Base-by-base conservation (phyloP, 2,113 vertebrate species). In the Leptobrachium ailaonicum region DNA sequence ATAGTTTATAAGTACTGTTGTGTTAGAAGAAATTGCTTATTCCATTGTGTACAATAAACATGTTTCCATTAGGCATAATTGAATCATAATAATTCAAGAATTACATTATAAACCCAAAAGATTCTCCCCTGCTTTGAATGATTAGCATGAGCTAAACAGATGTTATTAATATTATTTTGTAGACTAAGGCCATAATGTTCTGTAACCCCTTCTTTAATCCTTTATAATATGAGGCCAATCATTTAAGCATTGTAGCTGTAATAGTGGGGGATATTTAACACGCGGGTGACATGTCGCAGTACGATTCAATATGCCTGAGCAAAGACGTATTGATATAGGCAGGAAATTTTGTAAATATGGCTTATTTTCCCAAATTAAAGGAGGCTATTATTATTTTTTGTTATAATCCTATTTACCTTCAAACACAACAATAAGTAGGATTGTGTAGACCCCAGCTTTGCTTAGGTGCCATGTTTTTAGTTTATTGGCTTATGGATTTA, bases 31-130 rank as follows among this genome's bases (percentile, higher is more conserved):
- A 71, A 71, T 50, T 43, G 71, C 78, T 64, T 43, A 66, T 71
- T 67, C 71, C 71, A 73, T 80, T 80, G 71, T 80, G 14, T 67
- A 10, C 12, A 58, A 74, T 67, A 73, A 80, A 80, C 78, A 73
- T 80, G 62, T 80, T 80, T 80, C 78, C 71, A 80, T 80, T 73
- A 68, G 41, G 58, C 41, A 74, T 73, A 80, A 80, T 73, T 73
- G 63, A 74, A 74, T 80, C 71, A 68, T 67, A 80, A 80, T 80
- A 58, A 79, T 64, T 80, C 40, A 58, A 56, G 77, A 73, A 67
- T 79, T 43, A 47, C 70, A 73, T 73, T 58, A 73, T 72, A 68
- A 40, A 66, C 64, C 70, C 43, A 66, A 32, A 47, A 56, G 50
- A 32, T 56, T 42, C 71, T 80, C 63, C 77, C 47, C 63, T 67